Conservation (phyloP, 2,113 vertebrate genomes). For the Lathamus discolor region DNA sequence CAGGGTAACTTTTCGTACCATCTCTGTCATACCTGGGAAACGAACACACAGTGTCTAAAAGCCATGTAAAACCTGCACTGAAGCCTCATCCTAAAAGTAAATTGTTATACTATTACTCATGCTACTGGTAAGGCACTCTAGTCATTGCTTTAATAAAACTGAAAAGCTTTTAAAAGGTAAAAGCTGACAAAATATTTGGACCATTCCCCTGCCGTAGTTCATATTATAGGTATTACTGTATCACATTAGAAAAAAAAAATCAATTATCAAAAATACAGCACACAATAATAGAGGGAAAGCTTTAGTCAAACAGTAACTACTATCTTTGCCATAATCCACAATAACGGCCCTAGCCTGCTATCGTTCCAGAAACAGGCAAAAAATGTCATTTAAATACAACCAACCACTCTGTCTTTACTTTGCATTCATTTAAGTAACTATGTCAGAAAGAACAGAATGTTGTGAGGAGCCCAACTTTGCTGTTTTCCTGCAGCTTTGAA, state of each 20-base stretch:
- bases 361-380: not conserved
- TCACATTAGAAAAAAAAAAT: not conserved
- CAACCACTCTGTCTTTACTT: not conserved
- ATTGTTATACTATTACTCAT: not conserved
- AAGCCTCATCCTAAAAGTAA: not conserved
- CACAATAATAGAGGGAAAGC: not conserved
- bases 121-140: not conserved
- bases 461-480: not conserved
- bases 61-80: not conserved
- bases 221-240: not conserved
- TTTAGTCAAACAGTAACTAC: not conserved
- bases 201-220: not conserved
- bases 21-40: constrained; percentile 90
- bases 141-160: not conserved
- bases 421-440: not conserved
- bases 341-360: not conserved
- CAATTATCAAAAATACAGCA: not conserved
- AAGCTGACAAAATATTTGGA: not conserved
- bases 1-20: constrained; percentile 91
- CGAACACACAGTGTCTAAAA: not conserved
- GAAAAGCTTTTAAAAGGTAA: not conserved
- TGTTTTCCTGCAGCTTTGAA: not conserved
- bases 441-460: not conserved
- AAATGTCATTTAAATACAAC: not conserved
- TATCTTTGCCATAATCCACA: not conserved